Evolutionary conservation across 2,113 vertebrate genomes (phyloP), one percentile per base, ranked within the genome.

Genomic region (Callionymus lyra): DNA sequence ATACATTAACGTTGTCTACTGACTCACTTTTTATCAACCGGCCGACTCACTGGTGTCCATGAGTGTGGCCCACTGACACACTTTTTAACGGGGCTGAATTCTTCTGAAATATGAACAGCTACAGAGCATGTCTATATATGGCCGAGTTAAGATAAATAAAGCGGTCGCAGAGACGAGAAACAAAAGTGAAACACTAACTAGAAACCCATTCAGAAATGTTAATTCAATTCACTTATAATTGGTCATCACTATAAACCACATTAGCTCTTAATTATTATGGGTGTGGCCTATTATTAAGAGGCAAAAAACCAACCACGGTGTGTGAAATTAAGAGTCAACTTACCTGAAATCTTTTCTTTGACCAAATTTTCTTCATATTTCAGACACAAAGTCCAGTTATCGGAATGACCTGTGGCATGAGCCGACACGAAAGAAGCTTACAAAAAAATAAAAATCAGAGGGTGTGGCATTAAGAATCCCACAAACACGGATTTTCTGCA

Each of bases 341-440:
- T 81, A 95, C 94, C 91, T 96, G 93, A 82, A 95, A 92, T 71
- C 92, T 89, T 79, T 95, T 95, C 84, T 97, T 95, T 74, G 92
- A 92, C 94, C 94, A 97, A 79, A 95, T 94, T 86, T 95, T 95
- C 89, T 97, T 97, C 93, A 95, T 96, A 38, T 41, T 56, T 66
- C 43, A 27, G 4, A 27, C 21, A 27, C 4, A 27, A 27, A 27
- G 41, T 64, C 61, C 48, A 44, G 34, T 2, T 27, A 38, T 43
- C 10, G 4, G 44, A 32, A 60, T 72, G 63, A 82, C 75, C 76
- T 81, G 80, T 79, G 43, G 74, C 62, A 62, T 53, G 51, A 45
- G 55, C 63, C 76, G 62, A 71, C 42, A 34, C 63, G 53, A 44
- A 50, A 34, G 6, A 27, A 17, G 44, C 15, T 44, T 8, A 32